A percentile compares a stretch with the other conserved stretches of the same genome.
These are phyloP conservation scores for Sphinx pinastri DNA, from an alignment of 2,888 invertebrate species.

Conservation along the genomic window DNA sequence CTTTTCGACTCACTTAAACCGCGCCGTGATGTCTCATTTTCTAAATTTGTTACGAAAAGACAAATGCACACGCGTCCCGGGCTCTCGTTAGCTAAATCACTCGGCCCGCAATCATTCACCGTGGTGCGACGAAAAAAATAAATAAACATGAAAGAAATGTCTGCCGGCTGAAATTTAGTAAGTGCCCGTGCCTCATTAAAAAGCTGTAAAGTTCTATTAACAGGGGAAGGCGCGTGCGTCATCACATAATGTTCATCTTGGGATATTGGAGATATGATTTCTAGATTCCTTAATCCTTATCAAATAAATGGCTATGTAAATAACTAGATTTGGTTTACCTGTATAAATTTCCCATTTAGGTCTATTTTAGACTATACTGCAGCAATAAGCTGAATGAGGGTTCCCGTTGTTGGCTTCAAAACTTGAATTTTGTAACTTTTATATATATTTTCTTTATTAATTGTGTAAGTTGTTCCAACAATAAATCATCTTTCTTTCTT, in stretches of 20 bases:
- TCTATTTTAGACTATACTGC: no score
- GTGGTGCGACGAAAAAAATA: slow-evolving; percentile 57
- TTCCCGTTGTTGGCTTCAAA: no score
- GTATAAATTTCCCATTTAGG: no score
- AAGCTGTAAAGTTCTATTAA: slow-evolving; percentile 79
- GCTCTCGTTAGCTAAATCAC: slow-evolving; percentile 79
- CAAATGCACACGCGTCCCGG: slow-evolving; percentile 76
- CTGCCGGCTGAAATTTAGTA: slow-evolving; percentile 71
- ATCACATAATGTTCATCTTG: slow-evolving; percentile 34
- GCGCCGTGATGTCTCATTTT: slow-evolving; percentile 80
- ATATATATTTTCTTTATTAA: no score
- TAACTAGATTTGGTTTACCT: no score
- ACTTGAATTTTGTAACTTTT: no score
- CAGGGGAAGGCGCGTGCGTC: slow-evolving; percentile 51
- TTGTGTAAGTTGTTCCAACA: no score
- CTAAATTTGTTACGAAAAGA: slow-evolving; percentile 82
- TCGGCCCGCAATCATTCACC: slow-evolving; percentile 78
- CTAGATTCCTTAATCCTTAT: neutral
- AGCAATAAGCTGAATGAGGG: no score
- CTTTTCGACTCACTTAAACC: slow-evolving; percentile 46
- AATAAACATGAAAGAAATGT: slow-evolving; percentile 62
- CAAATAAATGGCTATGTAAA: no score
- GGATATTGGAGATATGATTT: neutral
- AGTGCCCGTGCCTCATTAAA: slow-evolving; percentile 78
- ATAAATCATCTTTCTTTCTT: no score